Base-by-base conservation (phyloP, 2,113 vertebrate genomes). In the Rostratula benghalensis region DNA sequence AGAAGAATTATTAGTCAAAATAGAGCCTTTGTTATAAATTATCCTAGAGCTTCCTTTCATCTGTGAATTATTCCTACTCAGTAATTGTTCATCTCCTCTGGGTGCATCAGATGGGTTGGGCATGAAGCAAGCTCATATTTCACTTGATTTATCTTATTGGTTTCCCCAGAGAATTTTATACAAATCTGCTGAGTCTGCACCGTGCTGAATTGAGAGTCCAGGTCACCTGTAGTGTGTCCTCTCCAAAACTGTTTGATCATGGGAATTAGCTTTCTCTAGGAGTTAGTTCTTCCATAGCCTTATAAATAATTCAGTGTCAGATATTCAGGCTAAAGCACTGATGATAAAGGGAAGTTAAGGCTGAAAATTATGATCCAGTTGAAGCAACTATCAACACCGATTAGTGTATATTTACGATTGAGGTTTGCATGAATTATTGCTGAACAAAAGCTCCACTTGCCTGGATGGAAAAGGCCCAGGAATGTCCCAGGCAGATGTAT, bases 401-500 rank as follows among this genome's bases (percentile, higher is more conserved):
- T 93, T 73, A 89, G 31, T 3, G 23, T 17, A 4, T 57, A 92
- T 93, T 95, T 96, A 93, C 0, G 16, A 23, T 18, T 2, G 17
- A 81, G 56, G 77, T 43, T 95, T 81, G 35, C 23, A 54, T 67
- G 90, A 97, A 45, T 85, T 75, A 83, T 69, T 70, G 86, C 83
- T 23, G 56, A 79, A 19, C n/a, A 37, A 75, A 94, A 92, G 1
- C 87, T 71, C 61, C 9, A 0, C 33, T 75, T 46, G 51, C 63
- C 69, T 25, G 43, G 19, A 7, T 89, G 87, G 75, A 91, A 96
- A 95, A 92, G 53, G 11, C 33, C 54, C 46, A 74, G 81, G 75
- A 90, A 94, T 86, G 67, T 93, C 89, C 27, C 7, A 24, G 90
- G 76, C 24, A 76, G 89, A 94, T 94, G 76, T 37, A 93, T 91